Evolutionary conservation across 2,797 vertebrate species (phyloP), one percentile per base, ranked within the genome.

Genomic region (Urocyon cinereoargenteus): DNA sequence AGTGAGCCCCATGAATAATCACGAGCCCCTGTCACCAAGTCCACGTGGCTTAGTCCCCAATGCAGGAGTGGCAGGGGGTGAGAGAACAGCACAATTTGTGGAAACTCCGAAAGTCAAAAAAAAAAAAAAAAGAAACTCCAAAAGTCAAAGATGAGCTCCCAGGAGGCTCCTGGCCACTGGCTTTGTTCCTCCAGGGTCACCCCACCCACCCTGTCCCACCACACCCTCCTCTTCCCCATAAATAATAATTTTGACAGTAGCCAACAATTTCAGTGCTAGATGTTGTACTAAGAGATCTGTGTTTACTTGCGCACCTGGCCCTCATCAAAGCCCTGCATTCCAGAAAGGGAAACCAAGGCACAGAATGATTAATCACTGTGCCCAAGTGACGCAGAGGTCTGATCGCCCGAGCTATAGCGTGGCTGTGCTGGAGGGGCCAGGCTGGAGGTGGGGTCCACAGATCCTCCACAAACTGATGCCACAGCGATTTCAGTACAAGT

Each of bases 401-500:
- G 64, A 18, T 16, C 62, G 9, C 31, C 1, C 7, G 9, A 8
- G 15, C 31, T 66, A 31, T 31, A n/a, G 64, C 64, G 4, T 16
- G 31, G 14, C 6, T n/a, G 28, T n/a, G 31, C 15, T n/a, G 13
- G 3, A 16, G 64, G 31, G 16, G 64, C 64, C 31, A 7, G 31
- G 64, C 64, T 19, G 64, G n/a, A 73, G 40, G 0, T 0, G 0
- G 5, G 22, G 5, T 5, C 24, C 15, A 1, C 19, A 15, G 2
- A 40, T 5, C 2, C 5, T 36, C 31, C 19, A 28, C 24, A 31
- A 24, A 7, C 5, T 3, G 26, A 11, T 0, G 4, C 0, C 21
- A 11, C 0, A n/a, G 81, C 12, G 5, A 2, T 5, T 24, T 31
- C 7, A 4, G 22, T 1, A 4, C 1, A 12, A 5, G 0, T 7